A percentile compares a stretch with the other conserved stretches of the same genome.
phyloP scores from a whole-genome alignment of 2,888 invertebrate genomes.

The Chrysolina haemoptera region DNA sequence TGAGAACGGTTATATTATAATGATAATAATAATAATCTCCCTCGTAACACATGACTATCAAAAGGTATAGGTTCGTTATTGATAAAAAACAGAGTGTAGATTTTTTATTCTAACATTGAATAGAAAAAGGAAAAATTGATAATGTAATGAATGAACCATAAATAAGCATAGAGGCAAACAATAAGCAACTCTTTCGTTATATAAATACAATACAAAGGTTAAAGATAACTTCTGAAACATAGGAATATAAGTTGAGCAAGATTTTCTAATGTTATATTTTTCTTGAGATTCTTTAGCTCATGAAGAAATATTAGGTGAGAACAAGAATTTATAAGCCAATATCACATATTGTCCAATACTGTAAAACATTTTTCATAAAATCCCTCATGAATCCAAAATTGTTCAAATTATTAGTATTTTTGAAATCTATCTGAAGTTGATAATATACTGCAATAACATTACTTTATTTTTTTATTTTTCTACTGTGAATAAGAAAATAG shows the following conservation, averaged over 20 bases:
- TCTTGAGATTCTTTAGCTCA: too few species aligned
- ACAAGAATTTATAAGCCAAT: background rate
- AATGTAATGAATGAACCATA: background rate
- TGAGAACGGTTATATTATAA: too few species aligned
- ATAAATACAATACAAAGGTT: background rate
- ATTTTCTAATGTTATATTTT: background rate
- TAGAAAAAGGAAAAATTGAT: slow-evolving; percentile 1
- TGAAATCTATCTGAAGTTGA: too few species aligned
- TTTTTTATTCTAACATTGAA: slow-evolving; percentile 1
- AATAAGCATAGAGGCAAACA: background rate
- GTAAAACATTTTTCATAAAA: too few species aligned
- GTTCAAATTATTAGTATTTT: too few species aligned
- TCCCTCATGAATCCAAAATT: too few species aligned
- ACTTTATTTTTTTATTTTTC: too few species aligned
- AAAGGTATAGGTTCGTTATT: too few species aligned
- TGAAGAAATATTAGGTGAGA: background rate
- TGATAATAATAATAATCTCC: too few species aligned
- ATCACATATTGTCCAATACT: background rate
- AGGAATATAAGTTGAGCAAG: background rate
- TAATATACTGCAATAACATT: too few species aligned
- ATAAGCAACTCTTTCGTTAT: background rate
- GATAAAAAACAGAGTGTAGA: background rate
- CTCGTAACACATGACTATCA: too few species aligned
- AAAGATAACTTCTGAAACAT: background rate
- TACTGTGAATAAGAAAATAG: too few species aligned